phyloP scores from a whole-genome alignment of 2,888 invertebrate species.

The Cecidostiba fungosa region DNA sequence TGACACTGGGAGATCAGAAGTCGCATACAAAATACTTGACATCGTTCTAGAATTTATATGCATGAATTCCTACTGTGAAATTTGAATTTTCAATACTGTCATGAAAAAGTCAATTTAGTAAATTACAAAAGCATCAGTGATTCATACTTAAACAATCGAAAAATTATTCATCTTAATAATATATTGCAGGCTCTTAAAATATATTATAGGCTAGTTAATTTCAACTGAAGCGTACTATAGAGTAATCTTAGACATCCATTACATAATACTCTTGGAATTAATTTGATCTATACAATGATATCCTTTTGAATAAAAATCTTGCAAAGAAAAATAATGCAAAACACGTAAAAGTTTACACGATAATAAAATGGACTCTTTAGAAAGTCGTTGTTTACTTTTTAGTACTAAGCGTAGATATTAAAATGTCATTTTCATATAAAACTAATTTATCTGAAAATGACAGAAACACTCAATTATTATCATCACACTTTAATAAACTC shows the following conservation, averaged over 20 bases:
- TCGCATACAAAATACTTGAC: constrained; percentile 19
- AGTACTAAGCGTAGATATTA: too few species aligned
- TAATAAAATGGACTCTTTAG: too few species aligned
- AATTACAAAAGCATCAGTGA: neutral
- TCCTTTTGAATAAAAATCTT: too few species aligned
- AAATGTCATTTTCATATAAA: too few species aligned
- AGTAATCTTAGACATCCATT: too few species aligned
- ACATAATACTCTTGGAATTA: too few species aligned
- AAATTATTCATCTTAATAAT: neutral
- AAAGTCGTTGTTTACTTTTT: too few species aligned
- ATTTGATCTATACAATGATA: too few species aligned
- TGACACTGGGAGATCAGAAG: neutral
- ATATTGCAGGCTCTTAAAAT: neutral
- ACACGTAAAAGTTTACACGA: too few species aligned
- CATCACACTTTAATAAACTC: constrained; percentile 9
- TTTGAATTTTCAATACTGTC: neutral
- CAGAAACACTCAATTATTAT: neutral
- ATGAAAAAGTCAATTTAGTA: neutral
- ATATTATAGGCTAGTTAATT: too few species aligned
- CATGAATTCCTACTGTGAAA: neutral
- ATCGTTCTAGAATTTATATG: constrained; percentile 16
- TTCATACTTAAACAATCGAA: neutral
- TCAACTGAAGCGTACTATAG: too few species aligned
- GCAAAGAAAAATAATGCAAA: too few species aligned
- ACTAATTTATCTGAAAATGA: neutral